phyloP scores from a whole-genome alignment of 2,113 vertebrate species.

The Nothoprocta pentlandii region DNA sequence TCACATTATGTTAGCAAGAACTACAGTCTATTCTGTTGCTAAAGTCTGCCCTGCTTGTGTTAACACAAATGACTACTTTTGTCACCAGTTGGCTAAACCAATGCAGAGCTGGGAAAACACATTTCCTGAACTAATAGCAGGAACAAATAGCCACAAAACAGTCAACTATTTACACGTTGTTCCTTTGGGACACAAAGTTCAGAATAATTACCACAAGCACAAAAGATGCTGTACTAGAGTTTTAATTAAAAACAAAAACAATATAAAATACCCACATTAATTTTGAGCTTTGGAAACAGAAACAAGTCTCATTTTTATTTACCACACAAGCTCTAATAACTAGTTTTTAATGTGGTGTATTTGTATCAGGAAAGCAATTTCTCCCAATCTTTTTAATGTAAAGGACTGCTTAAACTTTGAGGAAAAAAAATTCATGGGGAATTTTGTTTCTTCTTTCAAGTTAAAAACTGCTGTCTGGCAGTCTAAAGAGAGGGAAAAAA shows the following conservation, averaged over 20 bases:
- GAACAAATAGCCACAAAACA: constrained; percentile 50
- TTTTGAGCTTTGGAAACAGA: constrained; percentile 32
- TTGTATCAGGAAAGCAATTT: constrained; percentile 4
- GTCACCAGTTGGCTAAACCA: constrained; percentile 26
- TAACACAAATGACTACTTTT: constrained; percentile 28
- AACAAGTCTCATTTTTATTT: constrained; percentile 13
- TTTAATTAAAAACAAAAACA: constrained; percentile 66
- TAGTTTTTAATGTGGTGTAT: background rate
- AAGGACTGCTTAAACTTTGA: background rate
- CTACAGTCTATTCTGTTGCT: constrained; percentile 3
- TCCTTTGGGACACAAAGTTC: constrained; percentile 58
- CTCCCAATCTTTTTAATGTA: background rate
- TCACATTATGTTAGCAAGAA: background rate
- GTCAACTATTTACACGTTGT: constrained; percentile 40
- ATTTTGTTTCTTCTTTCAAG: background rate
- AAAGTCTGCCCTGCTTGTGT: background rate
- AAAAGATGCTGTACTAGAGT: constrained; percentile 17
- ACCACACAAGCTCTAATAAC: background rate
- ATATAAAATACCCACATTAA: constrained; percentile 8
- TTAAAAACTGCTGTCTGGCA: background rate
- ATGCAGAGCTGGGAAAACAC: constrained; percentile 39
- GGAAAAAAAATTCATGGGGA: background rate
- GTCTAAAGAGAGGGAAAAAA: background rate
- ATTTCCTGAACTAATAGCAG: constrained; percentile 49
- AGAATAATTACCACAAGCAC: constrained; percentile 42